Conservation (phyloP, 1,140 invertebrate genomes). For the Drepana arcuata region DNA sequence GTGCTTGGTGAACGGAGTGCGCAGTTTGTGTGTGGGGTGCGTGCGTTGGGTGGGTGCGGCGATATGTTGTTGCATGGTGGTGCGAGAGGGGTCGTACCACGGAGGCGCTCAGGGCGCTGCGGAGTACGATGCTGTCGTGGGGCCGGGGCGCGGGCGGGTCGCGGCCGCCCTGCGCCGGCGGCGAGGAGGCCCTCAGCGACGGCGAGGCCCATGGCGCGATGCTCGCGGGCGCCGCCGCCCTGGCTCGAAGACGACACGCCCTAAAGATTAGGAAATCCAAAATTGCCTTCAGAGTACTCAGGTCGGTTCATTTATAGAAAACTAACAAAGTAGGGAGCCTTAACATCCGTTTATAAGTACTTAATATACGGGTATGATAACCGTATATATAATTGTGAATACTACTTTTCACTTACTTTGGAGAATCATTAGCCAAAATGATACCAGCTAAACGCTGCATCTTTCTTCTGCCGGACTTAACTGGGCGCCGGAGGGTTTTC, state of each 20-base stretch:
- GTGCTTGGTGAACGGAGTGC: slow-evolving; percentile 31
- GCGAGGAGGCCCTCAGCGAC: slow-evolving; percentile 34
- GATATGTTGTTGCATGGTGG: slow-evolving; percentile 60
- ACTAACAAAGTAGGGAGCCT: too few species aligned
- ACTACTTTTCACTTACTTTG: too few species aligned
- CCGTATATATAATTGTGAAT: too few species aligned
- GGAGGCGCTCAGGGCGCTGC: slow-evolving; percentile 64
- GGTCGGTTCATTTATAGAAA: slow-evolving; percentile 39
- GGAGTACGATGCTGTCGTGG: slow-evolving; percentile 62
- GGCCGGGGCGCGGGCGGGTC: slow-evolving; percentile 30
- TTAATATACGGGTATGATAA: too few species aligned
- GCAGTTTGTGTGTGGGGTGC: slow-evolving; percentile 28
- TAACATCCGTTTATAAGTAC: too few species aligned
- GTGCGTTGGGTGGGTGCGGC: slow-evolving; percentile 32
- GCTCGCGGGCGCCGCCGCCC: slow-evolving; percentile 52
- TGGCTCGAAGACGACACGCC: slow-evolving; percentile 58
- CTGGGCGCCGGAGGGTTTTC: too few species aligned
- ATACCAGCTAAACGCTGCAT: too few species aligned
- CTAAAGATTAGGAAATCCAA: slow-evolving; percentile 56
- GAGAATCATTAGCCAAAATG: too few species aligned
- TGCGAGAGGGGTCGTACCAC: slow-evolving; percentile 54
- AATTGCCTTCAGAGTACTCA: slow-evolving; percentile 47
- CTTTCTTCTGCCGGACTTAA: too few species aligned
- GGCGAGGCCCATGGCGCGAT: slow-evolving; percentile 36
- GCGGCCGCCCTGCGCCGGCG: slow-evolving; percentile 23